Evolutionary conservation across 1,140 invertebrate genomes (phyloP), one percentile per base, ranked within the genome.

Genomic region (Nixonia krombeini): DNA sequence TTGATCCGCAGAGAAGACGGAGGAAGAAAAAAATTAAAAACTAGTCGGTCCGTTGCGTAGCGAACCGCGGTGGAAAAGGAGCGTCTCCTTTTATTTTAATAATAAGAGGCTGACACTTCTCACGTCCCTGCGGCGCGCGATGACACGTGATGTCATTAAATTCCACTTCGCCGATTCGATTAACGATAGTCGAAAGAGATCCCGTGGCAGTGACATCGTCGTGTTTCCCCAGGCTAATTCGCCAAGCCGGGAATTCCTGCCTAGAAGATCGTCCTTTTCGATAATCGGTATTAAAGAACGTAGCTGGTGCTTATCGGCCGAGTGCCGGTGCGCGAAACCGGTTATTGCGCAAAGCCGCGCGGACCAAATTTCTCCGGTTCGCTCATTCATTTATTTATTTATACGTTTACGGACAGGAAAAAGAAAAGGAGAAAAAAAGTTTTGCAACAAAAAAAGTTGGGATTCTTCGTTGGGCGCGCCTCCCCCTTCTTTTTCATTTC

Each of bases 311-410:
- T 78, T 71, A 69, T 63, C 70, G 65, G 65, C 65, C 73, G 67
- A 64, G 59, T 41, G 56, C 51, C 52, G 66, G 59, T 38, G 51
- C 61, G 59, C 63, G 52, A 58, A 75, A 78, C 77, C 76, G 76
- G 76, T 79, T 78, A 53, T 40, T 29, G 42, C 13, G 45, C 47
- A 26, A 31, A 44, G 41, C 62, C 66, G 46, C 41, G 9, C 9
- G 23, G 25, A 47, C 29, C 31, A 29, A 26, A 26, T 28, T 26
- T 45, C 41, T n/a, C 21, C 4, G 8, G 2, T 12, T 44, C 41
- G 33, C 12, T 37, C 12, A 37, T 16, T 26, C n/a, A 15, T 37
- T 17, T 25, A 25, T 12, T 8, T 17, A 40, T 18, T 16, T 38
- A 10, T 21, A 3, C 35, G 4, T 16, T 8, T 38, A 10, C 3